phyloP scores from a whole-genome alignment of 2,797 vertebrate genomes.

The Sebastes ruberrimus region DNA sequence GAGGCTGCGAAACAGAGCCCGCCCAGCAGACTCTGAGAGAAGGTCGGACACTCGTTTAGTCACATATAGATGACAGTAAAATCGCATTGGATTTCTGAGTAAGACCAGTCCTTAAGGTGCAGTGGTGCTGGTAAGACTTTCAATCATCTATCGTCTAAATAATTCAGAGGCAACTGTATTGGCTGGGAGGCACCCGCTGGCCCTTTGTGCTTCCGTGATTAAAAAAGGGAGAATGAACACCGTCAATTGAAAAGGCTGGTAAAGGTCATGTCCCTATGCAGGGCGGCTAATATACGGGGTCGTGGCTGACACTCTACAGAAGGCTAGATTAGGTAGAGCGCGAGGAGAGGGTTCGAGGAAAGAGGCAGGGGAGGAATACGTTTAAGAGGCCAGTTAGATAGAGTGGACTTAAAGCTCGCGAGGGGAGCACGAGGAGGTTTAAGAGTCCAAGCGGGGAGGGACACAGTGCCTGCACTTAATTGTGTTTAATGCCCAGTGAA shows the following conservation, averaged over 20 bases:
- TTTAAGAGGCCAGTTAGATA: constrained; percentile 52
- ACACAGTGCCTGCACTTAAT: constrained; percentile 59
- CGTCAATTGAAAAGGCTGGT: constrained; percentile 38
- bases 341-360: constrained; percentile 20
- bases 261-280: constrained; percentile 61
- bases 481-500: constrained; percentile 69
- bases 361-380: constrained; percentile 17
- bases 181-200: constrained; percentile 15
- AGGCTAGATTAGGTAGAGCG: constrained; percentile 35
- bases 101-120: neutral
- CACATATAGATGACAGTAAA: neutral
- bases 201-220: constrained; percentile 44
- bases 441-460: constrained; percentile 57
- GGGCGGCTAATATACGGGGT: constrained; percentile 28
- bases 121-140: constrained; percentile 6
- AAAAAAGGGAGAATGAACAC: constrained; percentile 37
- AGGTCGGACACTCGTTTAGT: constrained; percentile 1
- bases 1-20: neutral
- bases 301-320: constrained; percentile 9
- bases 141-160: constrained; percentile 61
- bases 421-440: constrained; percentile 31
- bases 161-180: constrained; percentile 53
- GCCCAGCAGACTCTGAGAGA: neutral
- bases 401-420: constrained; percentile 54
- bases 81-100: neutral